Evolutionary conservation across 2,888 invertebrate species (phyloP), one percentile per base, ranked within the genome.

Genomic region (Melanotus villosus): DNA sequence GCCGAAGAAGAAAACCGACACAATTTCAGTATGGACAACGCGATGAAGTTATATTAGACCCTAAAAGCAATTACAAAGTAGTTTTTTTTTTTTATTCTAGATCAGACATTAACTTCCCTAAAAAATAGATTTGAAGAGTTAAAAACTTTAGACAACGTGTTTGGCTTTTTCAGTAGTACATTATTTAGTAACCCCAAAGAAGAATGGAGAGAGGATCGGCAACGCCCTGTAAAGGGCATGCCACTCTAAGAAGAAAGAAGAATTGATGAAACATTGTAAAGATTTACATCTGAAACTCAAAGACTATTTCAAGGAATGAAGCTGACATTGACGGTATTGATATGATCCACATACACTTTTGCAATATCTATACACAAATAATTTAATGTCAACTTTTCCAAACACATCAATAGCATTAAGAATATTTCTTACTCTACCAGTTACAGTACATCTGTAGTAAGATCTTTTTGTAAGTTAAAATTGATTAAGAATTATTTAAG

Each of bases 41-140:
- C 34, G 69, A 74, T 71, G 69, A 69, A 73, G 64, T 69, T 54
- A 26, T 62, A 71, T 41, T 69, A 69, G 71, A 73, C 47, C 71
- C 71, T 26, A 73, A 73, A 64, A 69, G 63, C 26, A 64, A 69
- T 54, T 73, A 50, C 43, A 73, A 68, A 67, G 62, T 72, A 18
- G 63, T 43, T 52, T 23, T 66, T 66, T 69, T 59, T 54, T 45
- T 45, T 56, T n/a, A 65, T 72, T 14, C 59, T 73, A 38, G 70
- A 73, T 68, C 70, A 70, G 43, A 60, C 58, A 30, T 30, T 60
- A 67, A 38, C 18, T 59, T 54, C 59, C 23, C 66, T 69, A 69
- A 69, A 71, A 41, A 32, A 66, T 34, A 66, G 71, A 69, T 73
- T 65, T 38, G 66, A 66, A 32, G 34, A 69, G n/a, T n/a, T n/a